Conservation (phyloP, 2,113 vertebrate genomes). For the Nesoenas mayeri region DNA sequence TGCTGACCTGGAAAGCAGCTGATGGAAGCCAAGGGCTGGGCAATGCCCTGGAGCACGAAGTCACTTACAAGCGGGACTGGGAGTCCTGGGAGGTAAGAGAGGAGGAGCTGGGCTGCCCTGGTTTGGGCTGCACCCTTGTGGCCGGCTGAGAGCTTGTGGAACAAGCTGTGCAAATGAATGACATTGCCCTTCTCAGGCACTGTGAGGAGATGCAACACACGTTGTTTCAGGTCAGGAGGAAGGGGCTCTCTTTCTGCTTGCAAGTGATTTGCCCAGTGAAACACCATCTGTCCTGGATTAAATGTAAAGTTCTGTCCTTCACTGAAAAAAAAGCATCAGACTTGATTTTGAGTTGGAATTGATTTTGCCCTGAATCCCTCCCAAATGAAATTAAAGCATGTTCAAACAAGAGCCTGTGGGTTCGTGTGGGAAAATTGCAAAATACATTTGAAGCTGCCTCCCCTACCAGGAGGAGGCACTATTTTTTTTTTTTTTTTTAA, state of each 20-base stretch:
- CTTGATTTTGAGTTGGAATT: not conserved
- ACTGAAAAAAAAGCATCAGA: not conserved
- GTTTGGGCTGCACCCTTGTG: not conserved
- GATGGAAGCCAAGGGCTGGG: not conserved
- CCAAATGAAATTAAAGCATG: not conserved
- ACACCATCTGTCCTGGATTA: not conserved
- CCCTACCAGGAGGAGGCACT: not conserved
- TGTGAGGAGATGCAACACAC: not conserved
- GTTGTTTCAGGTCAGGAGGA: not conserved
- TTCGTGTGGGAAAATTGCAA: not conserved
- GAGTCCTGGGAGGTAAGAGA: slow-evolving; percentile 77
- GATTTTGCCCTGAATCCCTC: not conserved
- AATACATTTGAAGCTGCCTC: not conserved
- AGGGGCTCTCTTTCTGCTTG: not conserved
- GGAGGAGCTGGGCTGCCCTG: not conserved
- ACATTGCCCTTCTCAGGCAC: not conserved
- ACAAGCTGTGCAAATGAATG: not conserved
- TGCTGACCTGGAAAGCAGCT: slow-evolving; percentile 63
- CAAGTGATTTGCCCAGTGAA: not conserved
- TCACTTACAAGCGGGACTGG: slow-evolving; percentile 62
- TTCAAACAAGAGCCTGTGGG: not conserved
- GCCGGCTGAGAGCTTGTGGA: not conserved
- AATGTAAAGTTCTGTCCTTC: not conserved
- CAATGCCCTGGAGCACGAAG: slow-evolving; percentile 63
- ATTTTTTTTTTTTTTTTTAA: too few relatives aligned